A percentile compares a stretch with the other conserved stretches of the same genome.
Evolutionary conservation across 2,113 vertebrate genomes (phyloP).

Genomic region (Sylvilagus bachmani): DNA sequence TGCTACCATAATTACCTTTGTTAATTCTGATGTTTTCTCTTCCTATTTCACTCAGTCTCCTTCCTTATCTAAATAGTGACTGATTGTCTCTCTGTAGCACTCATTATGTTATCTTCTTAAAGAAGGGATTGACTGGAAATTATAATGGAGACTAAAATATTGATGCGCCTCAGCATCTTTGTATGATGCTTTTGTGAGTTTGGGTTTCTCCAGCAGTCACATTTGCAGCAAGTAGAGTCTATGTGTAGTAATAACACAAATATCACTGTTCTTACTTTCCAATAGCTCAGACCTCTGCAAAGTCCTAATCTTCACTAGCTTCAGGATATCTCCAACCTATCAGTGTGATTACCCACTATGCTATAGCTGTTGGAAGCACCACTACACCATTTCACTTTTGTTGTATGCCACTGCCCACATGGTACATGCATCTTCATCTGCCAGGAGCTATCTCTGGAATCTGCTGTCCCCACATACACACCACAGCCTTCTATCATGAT

Average conservation of each 20-base stretch:
- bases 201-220: neutral
- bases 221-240: neutral
- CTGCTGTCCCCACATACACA: too few relatives aligned
- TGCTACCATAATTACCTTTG: conserved; percentile 75
- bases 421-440: rapidly evolving
- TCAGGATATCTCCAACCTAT: neutral
- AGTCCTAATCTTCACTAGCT: neutral
- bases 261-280: neutral
- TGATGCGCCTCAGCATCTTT: neutral
- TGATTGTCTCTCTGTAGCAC: neutral
- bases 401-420: rapidly evolving
- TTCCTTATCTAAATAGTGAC: conserved; percentile 38
- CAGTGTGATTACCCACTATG: neutral
- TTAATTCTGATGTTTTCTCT: conserved; percentile 54
- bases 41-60: neutral
- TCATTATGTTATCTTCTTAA: neutral
- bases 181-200: neutral
- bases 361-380: neutral
- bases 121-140: neutral
- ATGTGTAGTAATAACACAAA: neutral
- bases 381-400: neutral
- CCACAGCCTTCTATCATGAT: neutral
- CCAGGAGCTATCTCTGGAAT: neutral
- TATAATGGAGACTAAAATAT: neutral
- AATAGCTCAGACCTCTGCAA: neutral